phyloP scores from a whole-genome alignment of 64 coral and sea anemone genomes.

The Acropora yongei region DNA sequence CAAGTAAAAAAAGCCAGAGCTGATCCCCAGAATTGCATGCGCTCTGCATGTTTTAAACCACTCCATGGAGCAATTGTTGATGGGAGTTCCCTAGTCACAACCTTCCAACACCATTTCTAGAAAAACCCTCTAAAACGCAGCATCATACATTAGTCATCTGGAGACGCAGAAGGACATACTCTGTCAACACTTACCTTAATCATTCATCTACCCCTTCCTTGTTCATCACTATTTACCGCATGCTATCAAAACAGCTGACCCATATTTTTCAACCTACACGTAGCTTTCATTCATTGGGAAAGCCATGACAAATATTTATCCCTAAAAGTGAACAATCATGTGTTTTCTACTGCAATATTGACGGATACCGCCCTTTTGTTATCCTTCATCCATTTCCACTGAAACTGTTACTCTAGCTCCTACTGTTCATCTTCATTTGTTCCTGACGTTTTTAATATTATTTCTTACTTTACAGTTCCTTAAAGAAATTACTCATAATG shows the following conservation, averaged over 20 bases:
- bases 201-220: not conserved
- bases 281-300: not conserved
- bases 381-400: not conserved
- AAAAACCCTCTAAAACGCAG: not conserved
- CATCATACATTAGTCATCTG: not conserved
- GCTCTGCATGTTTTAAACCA: slow-evolving; percentile 43
- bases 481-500: not conserved
- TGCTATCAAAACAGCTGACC: not conserved
- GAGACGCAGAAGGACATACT: slow-evolving; percentile 16
- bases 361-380: not conserved
- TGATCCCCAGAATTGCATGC: slow-evolving; percentile 29
- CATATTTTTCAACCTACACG: not conserved
- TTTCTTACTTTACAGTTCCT: slow-evolving; percentile 17
- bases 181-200: not conserved
- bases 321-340: not conserved
- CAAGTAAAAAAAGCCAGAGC: slow-evolving; percentile 42
- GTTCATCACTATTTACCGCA: not conserved
- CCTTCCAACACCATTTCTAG: not conserved
- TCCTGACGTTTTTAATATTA: not conserved
- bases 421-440: not conserved
- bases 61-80: not conserved
- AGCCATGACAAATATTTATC: not conserved
- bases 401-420: not conserved
- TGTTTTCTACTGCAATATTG: not conserved
- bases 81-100: not conserved